These are phyloP conservation scores for Squalus acanthias DNA, from an alignment of 2,797 vertebrate species.

Conservation along the genomic window DNA sequence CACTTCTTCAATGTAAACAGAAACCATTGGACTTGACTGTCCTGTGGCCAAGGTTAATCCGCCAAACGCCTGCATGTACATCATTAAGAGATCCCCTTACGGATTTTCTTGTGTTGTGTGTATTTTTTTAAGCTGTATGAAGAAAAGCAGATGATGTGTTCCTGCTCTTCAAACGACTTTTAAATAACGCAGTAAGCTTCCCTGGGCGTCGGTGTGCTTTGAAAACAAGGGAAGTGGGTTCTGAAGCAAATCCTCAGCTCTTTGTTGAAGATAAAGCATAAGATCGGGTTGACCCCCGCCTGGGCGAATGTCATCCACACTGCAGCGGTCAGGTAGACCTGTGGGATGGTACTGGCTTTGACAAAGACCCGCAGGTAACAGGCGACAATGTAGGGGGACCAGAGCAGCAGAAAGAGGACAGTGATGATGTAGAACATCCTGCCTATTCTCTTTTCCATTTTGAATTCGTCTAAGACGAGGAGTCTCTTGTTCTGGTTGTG, in stretches of 20 bases:
- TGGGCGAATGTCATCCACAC: slow-evolving; percentile 95
- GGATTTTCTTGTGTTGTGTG: background rate
- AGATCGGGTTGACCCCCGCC: slow-evolving; percentile 85
- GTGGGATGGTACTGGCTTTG: slow-evolving; percentile 72
- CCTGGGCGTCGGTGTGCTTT: slow-evolving; percentile 76
- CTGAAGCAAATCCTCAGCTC: slow-evolving; percentile 81
- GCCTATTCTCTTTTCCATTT: slow-evolving; percentile 88
- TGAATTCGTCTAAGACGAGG: slow-evolving; percentile 90
- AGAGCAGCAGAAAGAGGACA: slow-evolving; percentile 80
- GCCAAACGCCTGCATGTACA: slow-evolving; percentile 23
- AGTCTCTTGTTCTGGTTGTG: slow-evolving; percentile 78
- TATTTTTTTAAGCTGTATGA: background rate
- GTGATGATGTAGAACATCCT: slow-evolving; percentile 97
- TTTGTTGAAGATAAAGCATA: slow-evolving; percentile 91
- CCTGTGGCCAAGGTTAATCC: background rate
- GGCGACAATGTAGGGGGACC: slow-evolving; percentile 86
- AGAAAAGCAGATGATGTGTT: background rate
- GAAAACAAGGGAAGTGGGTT: slow-evolving; percentile 79
- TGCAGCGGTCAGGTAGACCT: slow-evolving; percentile 80
- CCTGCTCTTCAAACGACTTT: background rate
- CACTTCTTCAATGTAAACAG: slow-evolving; percentile 29
- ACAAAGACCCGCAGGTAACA: slow-evolving; percentile 85
- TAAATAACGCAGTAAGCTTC: slow-evolving; percentile 75
- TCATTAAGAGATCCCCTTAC: background rate
- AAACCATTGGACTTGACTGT: slow-evolving; percentile 5